phyloP scores from a whole-genome alignment of 2,113 vertebrate species.

The Megaceryle torquata region DNA sequence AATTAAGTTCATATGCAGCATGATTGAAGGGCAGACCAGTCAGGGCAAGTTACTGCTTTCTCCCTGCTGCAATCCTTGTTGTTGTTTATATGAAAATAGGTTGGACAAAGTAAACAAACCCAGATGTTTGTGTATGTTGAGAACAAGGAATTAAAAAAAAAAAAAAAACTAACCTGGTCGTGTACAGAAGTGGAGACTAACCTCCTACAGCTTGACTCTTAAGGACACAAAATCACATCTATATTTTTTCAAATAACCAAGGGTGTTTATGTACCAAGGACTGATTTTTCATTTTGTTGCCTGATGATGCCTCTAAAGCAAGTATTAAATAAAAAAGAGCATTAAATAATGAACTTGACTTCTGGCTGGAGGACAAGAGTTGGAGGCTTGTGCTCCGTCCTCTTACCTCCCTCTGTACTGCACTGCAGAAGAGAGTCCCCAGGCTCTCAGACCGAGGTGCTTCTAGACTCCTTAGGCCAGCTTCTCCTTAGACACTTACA shows the following conservation, averaged over 20 bases:
- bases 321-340: not conserved
- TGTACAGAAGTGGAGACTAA: not conserved
- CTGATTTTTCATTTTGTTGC: not conserved
- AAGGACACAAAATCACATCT: not conserved
- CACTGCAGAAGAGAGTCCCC: not conserved
- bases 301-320: not conserved
- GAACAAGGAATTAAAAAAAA: not conserved
- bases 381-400: not conserved
- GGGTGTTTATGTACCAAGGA: not conserved
- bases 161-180: rapidly evolving
- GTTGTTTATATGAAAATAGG: not conserved
- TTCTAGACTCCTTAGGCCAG: not conserved
- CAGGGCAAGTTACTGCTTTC: not conserved
- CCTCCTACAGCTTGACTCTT: not conserved
- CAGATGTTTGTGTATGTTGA: not conserved
- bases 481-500: not conserved
- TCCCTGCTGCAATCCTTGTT: rapidly evolving
- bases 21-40: not conserved
- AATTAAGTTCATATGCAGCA: not conserved
- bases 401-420: not conserved
- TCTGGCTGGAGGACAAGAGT: not conserved
- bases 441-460: not conserved
- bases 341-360: not conserved
- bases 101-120: not conserved
- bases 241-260: not conserved